phyloP scores from a whole-genome alignment of 2,113 vertebrate genomes.

The Himantopus leucocephalus region DNA sequence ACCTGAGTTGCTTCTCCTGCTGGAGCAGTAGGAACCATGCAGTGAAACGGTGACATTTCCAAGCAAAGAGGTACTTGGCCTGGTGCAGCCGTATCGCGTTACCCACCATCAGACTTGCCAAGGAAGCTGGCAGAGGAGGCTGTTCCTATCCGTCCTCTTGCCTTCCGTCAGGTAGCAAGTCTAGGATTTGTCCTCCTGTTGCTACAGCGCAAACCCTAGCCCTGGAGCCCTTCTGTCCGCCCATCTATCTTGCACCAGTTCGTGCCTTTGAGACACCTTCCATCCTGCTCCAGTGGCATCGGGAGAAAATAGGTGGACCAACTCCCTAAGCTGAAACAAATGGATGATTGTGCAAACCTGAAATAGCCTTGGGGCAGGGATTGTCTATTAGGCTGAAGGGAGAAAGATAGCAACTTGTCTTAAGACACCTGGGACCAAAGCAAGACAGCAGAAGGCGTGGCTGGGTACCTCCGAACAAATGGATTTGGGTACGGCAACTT shows the following conservation, averaged over 20 bases:
- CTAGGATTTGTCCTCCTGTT: background rate
- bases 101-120: too few species aligned
- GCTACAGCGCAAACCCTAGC: background rate
- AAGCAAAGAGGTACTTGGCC: background rate
- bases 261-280: background rate
- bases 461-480: fast-evolving
- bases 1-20: background rate
- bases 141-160: background rate
- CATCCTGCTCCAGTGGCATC: background rate
- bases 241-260: background rate
- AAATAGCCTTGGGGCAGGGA: background rate
- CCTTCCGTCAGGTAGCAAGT: background rate
- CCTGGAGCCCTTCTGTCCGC: background rate
- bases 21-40: background rate
- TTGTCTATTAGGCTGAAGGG: background rate
- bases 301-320: background rate
- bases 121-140: background rate
- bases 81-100: fast-evolving
- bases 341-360: background rate
- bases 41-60: background rate
- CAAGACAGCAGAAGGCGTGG: background rate
- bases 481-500: background rate
- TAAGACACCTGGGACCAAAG: background rate
- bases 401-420: background rate
- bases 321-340: background rate